Evolutionary conservation across 2,113 vertebrate genomes (phyloP).

Genomic region (Elaphurus davidianus): DNA sequence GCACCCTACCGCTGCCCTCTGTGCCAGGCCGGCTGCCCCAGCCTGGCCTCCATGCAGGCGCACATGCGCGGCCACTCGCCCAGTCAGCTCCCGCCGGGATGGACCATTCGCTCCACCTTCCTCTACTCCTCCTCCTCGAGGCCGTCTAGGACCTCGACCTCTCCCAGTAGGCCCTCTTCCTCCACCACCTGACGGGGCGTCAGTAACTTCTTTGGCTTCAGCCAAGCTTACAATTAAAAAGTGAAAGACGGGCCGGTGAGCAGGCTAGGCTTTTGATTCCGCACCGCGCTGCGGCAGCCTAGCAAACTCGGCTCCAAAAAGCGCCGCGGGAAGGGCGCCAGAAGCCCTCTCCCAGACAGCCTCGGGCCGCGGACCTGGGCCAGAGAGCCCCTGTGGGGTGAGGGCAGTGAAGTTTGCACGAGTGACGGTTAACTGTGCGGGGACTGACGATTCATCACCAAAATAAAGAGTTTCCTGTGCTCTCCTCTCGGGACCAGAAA

Average conservation of each 20-base stretch:
- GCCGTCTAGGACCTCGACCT: not conserved
- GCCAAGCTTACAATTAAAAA: not conserved
- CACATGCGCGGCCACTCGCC: constrained; percentile 83
- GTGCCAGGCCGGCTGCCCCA: constrained; percentile 84
- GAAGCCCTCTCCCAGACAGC: not conserved
- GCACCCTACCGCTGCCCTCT: constrained; percentile 86
- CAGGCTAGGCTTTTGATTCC: not conserved
- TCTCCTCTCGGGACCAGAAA: not conserved
- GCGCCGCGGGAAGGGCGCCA: not conserved
- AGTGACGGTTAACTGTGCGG: not conserved
- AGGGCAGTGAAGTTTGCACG: not conserved
- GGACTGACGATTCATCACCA: not conserved
- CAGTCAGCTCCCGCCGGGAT: constrained; percentile 85
- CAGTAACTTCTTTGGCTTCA: not conserved
- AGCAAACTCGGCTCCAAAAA: not conserved
- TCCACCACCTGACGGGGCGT: constrained; percentile 20
- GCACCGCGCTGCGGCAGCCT: not conserved
- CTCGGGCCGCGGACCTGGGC: not conserved
- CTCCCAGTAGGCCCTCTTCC: constrained; percentile 12
- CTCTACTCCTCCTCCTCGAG: constrained; percentile 80
- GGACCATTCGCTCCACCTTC: constrained; percentile 86
- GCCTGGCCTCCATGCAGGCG: constrained; percentile 86
- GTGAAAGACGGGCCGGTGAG: not conserved
- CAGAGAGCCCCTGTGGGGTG: not conserved
- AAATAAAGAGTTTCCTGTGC: constrained; percentile 62